Evolutionary conservation across 2,888 invertebrate species (phyloP), one percentile per base, ranked within the genome.

Genomic region (Bembecia ichneumoniformis): DNA sequence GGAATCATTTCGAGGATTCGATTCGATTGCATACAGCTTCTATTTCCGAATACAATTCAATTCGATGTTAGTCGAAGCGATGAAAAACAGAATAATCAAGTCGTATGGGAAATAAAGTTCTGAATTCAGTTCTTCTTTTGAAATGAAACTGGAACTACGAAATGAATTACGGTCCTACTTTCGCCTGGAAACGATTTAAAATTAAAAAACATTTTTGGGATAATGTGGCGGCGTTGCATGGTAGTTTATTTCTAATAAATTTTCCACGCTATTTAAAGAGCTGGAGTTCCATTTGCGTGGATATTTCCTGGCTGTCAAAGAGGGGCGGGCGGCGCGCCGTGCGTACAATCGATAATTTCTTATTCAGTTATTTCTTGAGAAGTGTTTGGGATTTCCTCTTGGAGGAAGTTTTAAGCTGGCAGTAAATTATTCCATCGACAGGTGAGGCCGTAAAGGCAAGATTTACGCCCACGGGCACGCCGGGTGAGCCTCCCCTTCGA

Each of bases 341-440:
- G 64, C 67, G 69, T 71, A 74, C 76, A 76, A 77, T 77, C 67
- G 74, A 70, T 69, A 77, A 81, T 80, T 81, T 77, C 82, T 82
- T 80, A 84, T 83, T 84, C 82, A 81, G 81, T 82, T 81, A 81
- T 82, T 84, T 82, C 82, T 80, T 76, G 74, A 77, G 79, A 82
- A 81, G 82, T 83, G 83, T 83, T 83, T 78, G 82, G 82, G 77
- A 82, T 84, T 84, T 51, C 76, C 79, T 77, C 73, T 75, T 65
- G 69, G 68, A 64, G 74, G 76, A 84, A 86, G 80, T 86, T 87
- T 86, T 84, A 83, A 87, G 83, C 80, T 72, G 67, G 78, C 77
- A 81, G 82, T 87, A 87, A 86, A 87, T 87, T 87, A 86, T 84
- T 82, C 82, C 70, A 77, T 83, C 82, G 86, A 84, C 86, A 87